These are phyloP conservation scores for Heterochromis multidens DNA, from an alignment of 2,113 vertebrate species.

Conservation along the genomic window DNA sequence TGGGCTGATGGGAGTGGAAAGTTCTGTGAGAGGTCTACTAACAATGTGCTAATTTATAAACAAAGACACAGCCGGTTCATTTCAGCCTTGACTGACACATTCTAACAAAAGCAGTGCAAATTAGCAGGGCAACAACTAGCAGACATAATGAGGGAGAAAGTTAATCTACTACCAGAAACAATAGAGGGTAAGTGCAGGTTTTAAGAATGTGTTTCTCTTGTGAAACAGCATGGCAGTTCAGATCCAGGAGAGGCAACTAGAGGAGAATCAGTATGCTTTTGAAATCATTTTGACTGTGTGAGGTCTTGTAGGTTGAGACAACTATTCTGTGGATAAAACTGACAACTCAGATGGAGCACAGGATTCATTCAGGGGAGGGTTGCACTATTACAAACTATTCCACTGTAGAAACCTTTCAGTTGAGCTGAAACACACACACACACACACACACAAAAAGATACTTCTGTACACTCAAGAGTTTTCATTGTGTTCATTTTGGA, in stretches of 20 bases:
- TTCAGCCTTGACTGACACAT: not conserved
- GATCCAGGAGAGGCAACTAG: not conserved
- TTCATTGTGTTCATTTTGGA: too few relatives aligned
- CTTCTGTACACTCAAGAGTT: too few relatives aligned
- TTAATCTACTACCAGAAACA: not conserved
- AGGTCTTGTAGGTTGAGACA: too few relatives aligned
- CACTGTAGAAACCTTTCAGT: too few relatives aligned
- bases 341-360: too few relatives aligned
- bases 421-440: rapidly evolving
- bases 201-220: not conserved
- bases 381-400: too few relatives aligned
- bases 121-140: not conserved
- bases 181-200: not conserved
- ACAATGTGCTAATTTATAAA: not conserved
- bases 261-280: not conserved
- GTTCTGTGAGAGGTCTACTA: not conserved
- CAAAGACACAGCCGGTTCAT: not conserved
- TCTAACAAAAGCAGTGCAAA: not conserved
- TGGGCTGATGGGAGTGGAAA: not conserved
- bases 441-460: too few relatives aligned
- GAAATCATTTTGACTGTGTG: too few relatives aligned
- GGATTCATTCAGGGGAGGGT: too few relatives aligned
- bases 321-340: too few relatives aligned
- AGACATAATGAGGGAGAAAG: not conserved
- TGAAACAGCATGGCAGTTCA: not conserved